A percentile compares a stretch with the other conserved stretches of the same genome.
Conservation (phyloP, 2,888 invertebrate species). For the Mylabris sibirica region DNA sequence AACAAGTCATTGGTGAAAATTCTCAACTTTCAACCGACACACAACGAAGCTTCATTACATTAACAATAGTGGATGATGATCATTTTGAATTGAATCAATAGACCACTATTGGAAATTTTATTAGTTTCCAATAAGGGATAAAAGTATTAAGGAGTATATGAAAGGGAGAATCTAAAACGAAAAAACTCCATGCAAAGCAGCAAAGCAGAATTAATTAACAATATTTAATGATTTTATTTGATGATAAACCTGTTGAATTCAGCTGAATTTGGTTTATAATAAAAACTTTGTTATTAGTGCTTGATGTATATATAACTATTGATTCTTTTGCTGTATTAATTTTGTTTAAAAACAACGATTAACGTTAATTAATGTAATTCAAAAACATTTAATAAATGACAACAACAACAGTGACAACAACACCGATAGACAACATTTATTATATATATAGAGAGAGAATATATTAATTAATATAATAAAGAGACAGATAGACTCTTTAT, state of each 20-base stretch:
- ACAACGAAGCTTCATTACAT: background rate
- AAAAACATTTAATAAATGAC: slow-evolving; percentile 41
- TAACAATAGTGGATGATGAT: background rate
- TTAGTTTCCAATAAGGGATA: background rate
- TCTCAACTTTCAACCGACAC: background rate
- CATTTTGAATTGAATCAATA: no score
- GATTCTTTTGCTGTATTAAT: background rate
- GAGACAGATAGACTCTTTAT: slow-evolving; percentile 36
- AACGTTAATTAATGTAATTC: slow-evolving; percentile 22
- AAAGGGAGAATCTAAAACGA: slow-evolving; percentile 13
- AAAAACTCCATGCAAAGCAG: slow-evolving; percentile 27
- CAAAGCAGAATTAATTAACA: slow-evolving; percentile 21
- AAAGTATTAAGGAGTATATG: background rate
- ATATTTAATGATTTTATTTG: background rate
- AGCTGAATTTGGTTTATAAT: no score
- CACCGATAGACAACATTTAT: slow-evolving; percentile 59
- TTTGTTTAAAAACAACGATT: background rate
- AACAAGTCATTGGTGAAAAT: background rate
- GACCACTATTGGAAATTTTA: background rate
- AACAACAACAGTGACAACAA: slow-evolving; percentile 57
- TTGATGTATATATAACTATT: background rate
- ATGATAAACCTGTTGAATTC: background rate
- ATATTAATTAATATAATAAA: slow-evolving; percentile 25
- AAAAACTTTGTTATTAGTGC: slow-evolving; percentile 20
- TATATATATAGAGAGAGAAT: no score